Percentiles rank a stretch among this genome's conserved stretches.
Conservation (phyloP, 2,113 vertebrate genomes). For the Rhinolophus sinicus region DNA sequence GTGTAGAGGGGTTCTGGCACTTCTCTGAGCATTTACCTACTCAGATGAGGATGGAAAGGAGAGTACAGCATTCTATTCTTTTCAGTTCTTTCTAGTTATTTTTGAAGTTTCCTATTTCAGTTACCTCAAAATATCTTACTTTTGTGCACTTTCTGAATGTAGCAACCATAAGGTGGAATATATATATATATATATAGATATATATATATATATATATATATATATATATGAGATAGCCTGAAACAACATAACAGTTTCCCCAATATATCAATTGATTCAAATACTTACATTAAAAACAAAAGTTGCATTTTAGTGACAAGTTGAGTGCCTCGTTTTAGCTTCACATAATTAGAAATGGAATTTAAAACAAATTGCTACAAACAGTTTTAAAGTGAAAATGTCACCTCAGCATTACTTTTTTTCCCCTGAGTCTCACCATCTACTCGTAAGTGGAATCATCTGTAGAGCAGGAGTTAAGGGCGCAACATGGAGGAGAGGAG, state of each 20-base stretch:
- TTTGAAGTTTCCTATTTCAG: not conserved
- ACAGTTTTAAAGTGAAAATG: conserved; percentile 24
- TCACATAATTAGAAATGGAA: conserved; percentile 32
- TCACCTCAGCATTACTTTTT: conserved; percentile 58
- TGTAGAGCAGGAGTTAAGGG: not conserved
- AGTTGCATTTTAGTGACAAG: conserved; percentile 48
- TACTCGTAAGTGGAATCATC: conserved; percentile 69
- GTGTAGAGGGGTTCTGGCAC: not conserved
- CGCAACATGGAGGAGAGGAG: not conserved
- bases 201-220: too few relatives aligned
- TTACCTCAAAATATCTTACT: not conserved
- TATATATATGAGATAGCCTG: not conserved
- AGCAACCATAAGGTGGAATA: not conserved
- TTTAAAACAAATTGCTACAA: conserved; percentile 71
- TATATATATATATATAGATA: not conserved
- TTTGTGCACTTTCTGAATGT: not conserved
- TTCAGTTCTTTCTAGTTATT: not conserved
- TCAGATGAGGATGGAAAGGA: not conserved
- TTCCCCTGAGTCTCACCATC: conserved; percentile 9
- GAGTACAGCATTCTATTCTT: not conserved
- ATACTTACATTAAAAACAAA: conserved; percentile 18
- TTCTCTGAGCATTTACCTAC: not conserved
- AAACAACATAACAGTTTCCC: not conserved
- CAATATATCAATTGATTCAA: not conserved
- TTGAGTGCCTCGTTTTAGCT: not conserved